These are phyloP conservation scores for Tetraodon nigroviridis DNA, from an alignment of 2,113 vertebrate genomes.

Conservation along the genomic window DNA sequence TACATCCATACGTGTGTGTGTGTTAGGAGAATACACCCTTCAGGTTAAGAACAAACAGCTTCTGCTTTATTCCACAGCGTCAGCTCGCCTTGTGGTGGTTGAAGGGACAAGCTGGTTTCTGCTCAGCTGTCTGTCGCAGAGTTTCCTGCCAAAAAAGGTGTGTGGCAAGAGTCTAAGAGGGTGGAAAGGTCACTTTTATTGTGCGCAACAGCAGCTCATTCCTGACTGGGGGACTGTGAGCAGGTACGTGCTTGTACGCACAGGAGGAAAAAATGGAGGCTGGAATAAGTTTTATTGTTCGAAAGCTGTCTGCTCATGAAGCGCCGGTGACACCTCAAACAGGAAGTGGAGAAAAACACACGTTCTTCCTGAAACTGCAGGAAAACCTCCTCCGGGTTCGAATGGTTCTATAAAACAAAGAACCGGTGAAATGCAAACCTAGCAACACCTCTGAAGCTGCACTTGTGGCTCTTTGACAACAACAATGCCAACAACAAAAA, in stretches of 20 bases:
- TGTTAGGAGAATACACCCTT: slow-evolving; percentile 5
- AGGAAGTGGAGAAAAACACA: slow-evolving; percentile 48
- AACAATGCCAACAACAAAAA: slow-evolving; percentile 4
- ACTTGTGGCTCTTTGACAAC: neutral
- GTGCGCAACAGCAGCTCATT: neutral
- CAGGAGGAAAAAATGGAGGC: neutral
- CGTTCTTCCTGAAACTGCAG: slow-evolving; percentile 48
- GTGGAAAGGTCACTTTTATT: slow-evolving; percentile 8
- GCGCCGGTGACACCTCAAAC: slow-evolving; percentile 37
- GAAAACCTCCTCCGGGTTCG: slow-evolving; percentile 36
- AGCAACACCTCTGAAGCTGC: too few relatives aligned
- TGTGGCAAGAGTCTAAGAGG: too few relatives aligned
- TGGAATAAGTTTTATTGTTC: slow-evolving; percentile 25
- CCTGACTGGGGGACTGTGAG: neutral
- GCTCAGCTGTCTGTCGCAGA: neutral
- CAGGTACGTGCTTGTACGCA: slow-evolving; percentile 32
- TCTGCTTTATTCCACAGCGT: slow-evolving; percentile 6
- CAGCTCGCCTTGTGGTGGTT: slow-evolving; percentile 2
- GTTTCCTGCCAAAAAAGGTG: too few relatives aligned
- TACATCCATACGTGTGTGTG: neutral
- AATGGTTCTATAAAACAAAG: slow-evolving; percentile 32
- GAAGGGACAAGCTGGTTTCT: slow-evolving; percentile 5
- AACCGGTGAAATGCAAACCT: neutral
- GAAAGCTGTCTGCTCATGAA: slow-evolving; percentile 15
- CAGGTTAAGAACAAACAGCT: neutral